phyloP scores from a whole-genome alignment of 2,888 invertebrate species.

The Mythimna vitellina region DNA sequence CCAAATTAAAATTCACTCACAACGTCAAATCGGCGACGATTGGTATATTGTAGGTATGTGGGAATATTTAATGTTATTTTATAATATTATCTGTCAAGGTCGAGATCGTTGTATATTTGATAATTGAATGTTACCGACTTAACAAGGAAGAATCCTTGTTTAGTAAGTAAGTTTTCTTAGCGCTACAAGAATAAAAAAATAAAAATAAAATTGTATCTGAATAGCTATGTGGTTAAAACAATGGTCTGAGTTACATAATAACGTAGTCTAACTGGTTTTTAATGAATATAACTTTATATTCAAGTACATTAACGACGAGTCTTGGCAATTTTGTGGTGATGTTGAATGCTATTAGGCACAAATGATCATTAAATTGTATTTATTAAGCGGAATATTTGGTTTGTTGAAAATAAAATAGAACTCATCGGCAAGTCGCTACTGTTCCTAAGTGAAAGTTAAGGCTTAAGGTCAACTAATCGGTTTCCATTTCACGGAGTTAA shows the following conservation, averaged over 20 bases:
- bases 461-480: conserved; percentile 24
- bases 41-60: conserved; percentile 47
- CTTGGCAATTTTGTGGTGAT: conserved; percentile 13
- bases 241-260: conserved; percentile 45
- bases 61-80: conserved; percentile 49
- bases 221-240: conserved; percentile 35
- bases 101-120: conserved; percentile 46
- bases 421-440: neutral
- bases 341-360: conserved; percentile 5
- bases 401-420: neutral
- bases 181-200: conserved; percentile 28
- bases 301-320: conserved; percentile 7
- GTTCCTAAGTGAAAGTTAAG: conserved; percentile 36
- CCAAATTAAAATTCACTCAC: conserved; percentile 70
- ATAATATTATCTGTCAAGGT: conserved; percentile 61
- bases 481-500: conserved; percentile 43
- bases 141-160: conserved; percentile 20
- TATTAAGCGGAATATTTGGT: neutral
- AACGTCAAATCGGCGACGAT: conserved; percentile 63
- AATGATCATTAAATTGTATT: neutral
- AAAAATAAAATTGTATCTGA: conserved; percentile 15
- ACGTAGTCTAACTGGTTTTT: conserved; percentile 41
- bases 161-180: conserved; percentile 15
- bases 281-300: conserved; percentile 21
- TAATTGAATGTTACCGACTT: conserved; percentile 53